phyloP scores from a whole-genome alignment of 2,113 vertebrate species.

The Gavialis gangeticus region DNA sequence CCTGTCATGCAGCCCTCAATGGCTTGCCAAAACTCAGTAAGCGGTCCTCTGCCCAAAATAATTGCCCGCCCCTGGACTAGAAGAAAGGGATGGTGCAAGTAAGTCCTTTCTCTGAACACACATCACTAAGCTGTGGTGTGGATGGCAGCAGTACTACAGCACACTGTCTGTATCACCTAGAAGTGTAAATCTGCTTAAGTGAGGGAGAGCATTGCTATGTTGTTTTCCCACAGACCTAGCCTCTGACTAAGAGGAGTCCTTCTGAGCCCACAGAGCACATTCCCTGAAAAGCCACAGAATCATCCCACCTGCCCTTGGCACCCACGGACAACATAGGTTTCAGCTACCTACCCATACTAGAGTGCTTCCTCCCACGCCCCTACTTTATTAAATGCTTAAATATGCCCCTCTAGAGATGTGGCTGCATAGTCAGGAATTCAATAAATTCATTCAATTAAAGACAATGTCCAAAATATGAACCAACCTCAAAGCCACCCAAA shows the following conservation, averaged over 20 bases:
- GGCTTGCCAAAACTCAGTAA: too few species aligned
- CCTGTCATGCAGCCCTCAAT: too few species aligned
- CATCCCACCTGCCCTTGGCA: conserved; percentile 6
- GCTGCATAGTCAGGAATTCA: neutral
- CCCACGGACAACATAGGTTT: neutral
- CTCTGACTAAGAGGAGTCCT: neutral
- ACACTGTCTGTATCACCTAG: neutral
- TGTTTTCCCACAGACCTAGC: neutral
- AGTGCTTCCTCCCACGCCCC: neutral
- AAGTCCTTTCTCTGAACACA: neutral
- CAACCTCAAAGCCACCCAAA: neutral
- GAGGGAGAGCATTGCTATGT: neutral
- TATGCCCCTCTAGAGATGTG: neutral
- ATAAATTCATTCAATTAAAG: neutral
- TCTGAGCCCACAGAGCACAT: neutral
- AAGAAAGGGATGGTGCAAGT: neutral
- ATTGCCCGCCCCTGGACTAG: neutral
- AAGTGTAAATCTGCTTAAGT: neutral
- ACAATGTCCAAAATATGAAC: neutral
- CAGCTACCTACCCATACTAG: neutral
- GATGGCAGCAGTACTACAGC: neutral
- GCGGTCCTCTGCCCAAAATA: too few species aligned
- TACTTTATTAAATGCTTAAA: neutral
- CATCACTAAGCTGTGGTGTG: neutral
- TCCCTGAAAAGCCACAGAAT: neutral